Evolutionary conservation across 2,797 vertebrate species (phyloP), one percentile per base, ranked within the genome.

Genomic region (Poeciliopsis gracilis): DNA sequence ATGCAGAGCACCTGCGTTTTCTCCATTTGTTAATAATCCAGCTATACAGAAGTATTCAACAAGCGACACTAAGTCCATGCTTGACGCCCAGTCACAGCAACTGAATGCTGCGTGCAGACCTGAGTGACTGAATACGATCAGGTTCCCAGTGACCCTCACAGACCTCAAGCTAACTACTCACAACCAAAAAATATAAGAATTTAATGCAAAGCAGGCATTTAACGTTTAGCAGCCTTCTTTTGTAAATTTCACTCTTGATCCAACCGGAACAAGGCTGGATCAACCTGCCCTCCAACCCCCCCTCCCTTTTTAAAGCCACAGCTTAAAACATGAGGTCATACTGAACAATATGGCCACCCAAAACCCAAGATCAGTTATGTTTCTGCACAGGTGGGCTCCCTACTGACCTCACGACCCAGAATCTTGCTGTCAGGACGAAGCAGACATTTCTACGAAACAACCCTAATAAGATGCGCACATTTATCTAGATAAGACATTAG

Each of bases 341-440:
- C 86, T 88, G 86, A 92, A 77, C 87, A 83, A 85, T 90, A 46
- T 82, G 77, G 75, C 84, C 84, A 82, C 80, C 84, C 73, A 69
- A 80, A 84, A 79, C 72, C 76, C 63, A 72, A 8, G 28, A 79
- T 77, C 72, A 90, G 75, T 72, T 47, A 11, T 18, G 2, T 85
- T 85, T 85, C 41, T 18, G n/a, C 46, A 81, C 86, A 93, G 90
- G 89, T 89, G 90, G 88, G 87, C 85, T 83, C 86, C 89, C 83
- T 23, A 30, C 49, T 90, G 89, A 94, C 90, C 93, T 76, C 53
- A 36, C 90, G 87, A 92, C 90, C 84, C 73, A 85, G 77, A 82
- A 83, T 82, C 89, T 72, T 83, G 74, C 61, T 78, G 85, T 78
- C 70, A 78, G 78, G 73, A 89, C 25, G 51, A 57, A 88, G 79